Evolutionary conservation across 2,113 vertebrate genomes (phyloP).

Genomic region (Carlito syrichta): DNA sequence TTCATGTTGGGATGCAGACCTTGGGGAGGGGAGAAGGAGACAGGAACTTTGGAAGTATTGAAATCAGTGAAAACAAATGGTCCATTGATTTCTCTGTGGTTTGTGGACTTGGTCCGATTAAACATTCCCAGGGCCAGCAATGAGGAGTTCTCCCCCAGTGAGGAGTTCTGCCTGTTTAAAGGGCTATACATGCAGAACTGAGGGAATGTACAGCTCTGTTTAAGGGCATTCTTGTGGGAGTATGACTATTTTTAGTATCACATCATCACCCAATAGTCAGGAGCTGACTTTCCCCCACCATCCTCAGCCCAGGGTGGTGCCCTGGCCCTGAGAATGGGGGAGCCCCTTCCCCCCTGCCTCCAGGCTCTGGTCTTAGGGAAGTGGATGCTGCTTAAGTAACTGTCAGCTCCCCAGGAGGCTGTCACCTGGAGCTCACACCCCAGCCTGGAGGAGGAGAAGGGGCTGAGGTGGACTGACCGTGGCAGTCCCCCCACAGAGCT

Average conservation of each 20-base stretch:
- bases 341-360: not conserved
- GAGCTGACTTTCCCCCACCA: not conserved
- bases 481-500: not conserved
- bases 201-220: not conserved
- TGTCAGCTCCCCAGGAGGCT: not conserved
- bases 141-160: not conserved
- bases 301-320: not conserved
- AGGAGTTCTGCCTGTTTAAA: not conserved
- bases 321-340: not conserved
- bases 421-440: not conserved
- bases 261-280: not conserved
- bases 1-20: not conserved
- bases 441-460: not conserved
- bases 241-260: not conserved
- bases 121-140: conserved; percentile 1
- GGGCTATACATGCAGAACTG: not conserved
- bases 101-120: conserved; percentile 1
- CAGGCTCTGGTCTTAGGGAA: not conserved
- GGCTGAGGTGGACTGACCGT: not conserved
- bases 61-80: conserved; percentile 6
- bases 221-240: not conserved
- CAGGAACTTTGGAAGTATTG: conserved; percentile 37
- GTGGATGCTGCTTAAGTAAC: not conserved
- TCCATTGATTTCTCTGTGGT: not conserved
- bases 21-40: not conserved